Percentiles rank a stretch among this genome's conserved stretches.
phyloP scores from a whole-genome alignment of 1,140 invertebrate species.

The Drosophila sucinea region DNA sequence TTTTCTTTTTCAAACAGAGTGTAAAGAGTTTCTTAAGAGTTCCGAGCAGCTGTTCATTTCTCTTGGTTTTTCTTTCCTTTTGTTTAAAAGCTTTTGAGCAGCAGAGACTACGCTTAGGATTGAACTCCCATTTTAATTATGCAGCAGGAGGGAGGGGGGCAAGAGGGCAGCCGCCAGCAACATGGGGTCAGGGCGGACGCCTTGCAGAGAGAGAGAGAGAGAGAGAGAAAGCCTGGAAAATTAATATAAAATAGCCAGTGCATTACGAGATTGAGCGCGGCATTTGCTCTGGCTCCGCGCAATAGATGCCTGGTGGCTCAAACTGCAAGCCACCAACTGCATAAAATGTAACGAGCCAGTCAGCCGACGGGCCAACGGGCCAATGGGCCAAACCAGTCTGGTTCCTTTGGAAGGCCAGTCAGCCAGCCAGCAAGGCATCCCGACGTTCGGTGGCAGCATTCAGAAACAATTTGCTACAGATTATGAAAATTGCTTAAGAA shows the following conservation, averaged over 20 bases:
- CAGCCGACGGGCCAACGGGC: slow-evolving; percentile 28
- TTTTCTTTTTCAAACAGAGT: neutral
- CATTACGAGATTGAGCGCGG: slow-evolving; percentile 56
- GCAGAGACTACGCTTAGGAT: slow-evolving; percentile 51
- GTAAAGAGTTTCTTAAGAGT: slow-evolving; percentile 3
- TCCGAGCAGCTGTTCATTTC: slow-evolving; percentile 24
- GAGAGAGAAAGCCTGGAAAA: slow-evolving; percentile 43
- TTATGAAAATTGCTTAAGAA: slow-evolving; percentile 83
- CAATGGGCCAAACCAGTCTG: slow-evolving; percentile 4
- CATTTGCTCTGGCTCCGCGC: neutral
- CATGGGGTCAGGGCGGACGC: slow-evolving; percentile 48
- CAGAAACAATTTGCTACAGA: slow-evolving; percentile 82
- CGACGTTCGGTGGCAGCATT: slow-evolving; percentile 49
- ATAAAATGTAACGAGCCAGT: slow-evolving; percentile 73
- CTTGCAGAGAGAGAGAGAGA: slow-evolving; percentile 14
- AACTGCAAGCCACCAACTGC: slow-evolving; percentile 67
- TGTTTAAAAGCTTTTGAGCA: slow-evolving; percentile 9
- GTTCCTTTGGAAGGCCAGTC: slow-evolving; percentile 32
- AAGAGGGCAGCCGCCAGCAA: slow-evolving; percentile 19
- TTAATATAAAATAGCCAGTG: slow-evolving; percentile 74
- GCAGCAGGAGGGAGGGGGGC: slow-evolving; percentile 42
- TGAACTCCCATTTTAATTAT: slow-evolving; percentile 75
- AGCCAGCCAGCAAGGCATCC: slow-evolving; percentile 15
- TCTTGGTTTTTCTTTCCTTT: neutral
- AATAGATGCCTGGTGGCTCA: slow-evolving; percentile 45